Evolutionary conservation across 1,140 invertebrate genomes (phyloP), one percentile per base, ranked within the genome.

Genomic region (Fopius arisanus): DNA sequence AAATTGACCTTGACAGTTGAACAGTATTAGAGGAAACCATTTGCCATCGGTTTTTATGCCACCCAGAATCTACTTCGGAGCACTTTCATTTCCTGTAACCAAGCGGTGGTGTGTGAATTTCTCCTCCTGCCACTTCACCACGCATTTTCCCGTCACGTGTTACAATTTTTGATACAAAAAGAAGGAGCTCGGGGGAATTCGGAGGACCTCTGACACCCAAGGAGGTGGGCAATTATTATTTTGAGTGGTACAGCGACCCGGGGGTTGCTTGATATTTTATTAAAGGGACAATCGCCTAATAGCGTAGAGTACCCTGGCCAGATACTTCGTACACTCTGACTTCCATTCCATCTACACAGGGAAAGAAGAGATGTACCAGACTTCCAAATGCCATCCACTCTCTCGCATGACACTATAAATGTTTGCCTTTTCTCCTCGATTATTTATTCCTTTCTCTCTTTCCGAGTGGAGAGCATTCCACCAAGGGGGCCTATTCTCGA

Each of bases 221-320:
- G 23, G 54, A 16, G 51, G 59, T 37, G 37, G 16, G 29, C 72
- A 74, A 74, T 74, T 74, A 74, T 74, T 74, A 74, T 74, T 74
- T 74, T 74, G 72, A 74, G 67, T 69, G 72, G 72, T 67, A 28
- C 69, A 33, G 65, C 66, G 72, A 68, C 72, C 29, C 40, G 28
- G 67, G 29, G 37, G 14, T 26, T 59, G 54, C 1, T 16, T 69
- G 40, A 74, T 74, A 74, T 68, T 74, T 74, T 74, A 74, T 74
- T 74, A 68, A 74, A 40, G 43, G 48, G 14, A 74, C 72, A 74
- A 74, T 74, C 72, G 72, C 66, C 63, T 74, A 74, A 74, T 74
- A 74, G 72, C 72, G 14, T 12, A 19, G 72, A 63, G 33, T 69
- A 54, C 51, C 43, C 21, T 43, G 33, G 67, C 40, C 21, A 54